Conservation (phyloP, 2,888 invertebrate genomes). For the Andrena dorsata region DNA sequence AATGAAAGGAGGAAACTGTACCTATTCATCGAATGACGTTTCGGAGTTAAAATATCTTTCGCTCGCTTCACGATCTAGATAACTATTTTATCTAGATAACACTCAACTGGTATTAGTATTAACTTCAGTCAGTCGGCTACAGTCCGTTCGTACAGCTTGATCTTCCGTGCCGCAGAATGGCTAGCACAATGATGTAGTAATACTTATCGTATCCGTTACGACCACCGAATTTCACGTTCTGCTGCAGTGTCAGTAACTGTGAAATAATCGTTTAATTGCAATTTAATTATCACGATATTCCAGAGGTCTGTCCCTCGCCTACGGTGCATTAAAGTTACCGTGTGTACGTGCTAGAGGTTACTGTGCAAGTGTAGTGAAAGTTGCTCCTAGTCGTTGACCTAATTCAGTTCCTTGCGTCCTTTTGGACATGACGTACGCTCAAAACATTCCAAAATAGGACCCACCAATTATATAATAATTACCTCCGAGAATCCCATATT, state of each 20-base stretch:
- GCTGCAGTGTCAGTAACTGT: slow-evolving; percentile 85
- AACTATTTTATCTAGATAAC: background rate
- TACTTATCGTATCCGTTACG: background rate
- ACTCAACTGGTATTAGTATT: background rate
- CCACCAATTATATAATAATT: slow-evolving; percentile 26
- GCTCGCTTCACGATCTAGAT: background rate
- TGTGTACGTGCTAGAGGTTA: slow-evolving; percentile 13
- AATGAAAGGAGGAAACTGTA: background rate
- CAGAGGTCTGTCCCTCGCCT: slow-evolving; percentile 2
- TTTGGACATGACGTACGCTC: slow-evolving; percentile 36
- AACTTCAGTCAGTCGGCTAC: slow-evolving; percentile 4
- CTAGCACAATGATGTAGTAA: slow-evolving; percentile 25
- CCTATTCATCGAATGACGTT: background rate
- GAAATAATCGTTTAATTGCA: slow-evolving; percentile 68
- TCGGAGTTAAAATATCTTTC: background rate
- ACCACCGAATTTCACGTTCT: slow-evolving; percentile 80
- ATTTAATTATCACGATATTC: slow-evolving; percentile 11
- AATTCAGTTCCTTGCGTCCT: slow-evolving; percentile 54
- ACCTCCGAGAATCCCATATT: slow-evolving; percentile 15
- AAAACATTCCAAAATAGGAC: slow-evolving; percentile 70
- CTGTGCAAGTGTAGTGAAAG: slow-evolving; percentile 72
- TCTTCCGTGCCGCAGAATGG: slow-evolving; percentile 17
- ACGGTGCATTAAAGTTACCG: slow-evolving; percentile 2
- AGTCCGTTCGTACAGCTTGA: background rate
- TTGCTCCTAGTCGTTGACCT: slow-evolving; percentile 72